Evolutionary conservation across 2,888 invertebrate species (phyloP).

Genomic region (Drosophila cracens): DNA sequence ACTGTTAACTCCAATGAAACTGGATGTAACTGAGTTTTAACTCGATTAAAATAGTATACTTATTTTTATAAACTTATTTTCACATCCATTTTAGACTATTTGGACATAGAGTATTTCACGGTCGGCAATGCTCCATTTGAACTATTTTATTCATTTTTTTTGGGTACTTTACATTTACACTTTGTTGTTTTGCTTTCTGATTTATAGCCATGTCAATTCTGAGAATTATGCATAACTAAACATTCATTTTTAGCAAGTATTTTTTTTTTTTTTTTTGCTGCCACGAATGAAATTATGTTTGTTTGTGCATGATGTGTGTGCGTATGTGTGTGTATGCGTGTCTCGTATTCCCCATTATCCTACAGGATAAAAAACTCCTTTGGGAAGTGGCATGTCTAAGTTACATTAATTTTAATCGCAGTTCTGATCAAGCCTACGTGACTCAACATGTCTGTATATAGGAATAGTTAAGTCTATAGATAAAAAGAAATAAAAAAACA

Average conservation of each 20-base stretch:
- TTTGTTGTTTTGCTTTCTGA: not conserved
- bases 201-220: constrained; percentile 14
- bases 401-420: constrained; percentile 17
- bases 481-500: not conserved
- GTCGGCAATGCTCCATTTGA: not conserved
- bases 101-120: not conserved
- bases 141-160: not conserved
- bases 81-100: not conserved
- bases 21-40: not conserved
- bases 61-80: not conserved
- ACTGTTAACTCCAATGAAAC: not conserved
- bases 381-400: constrained; percentile 32
- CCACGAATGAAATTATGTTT: not conserved
- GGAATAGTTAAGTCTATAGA: not conserved
- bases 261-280: not conserved
- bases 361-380: constrained; percentile 21
- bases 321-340: not conserved
- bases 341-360: constrained; percentile 2
- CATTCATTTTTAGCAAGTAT: not conserved
- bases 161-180: not conserved
- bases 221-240: constrained; percentile 11
- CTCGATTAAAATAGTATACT: not conserved
- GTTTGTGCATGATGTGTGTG: not conserved
- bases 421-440: constrained; percentile 4
- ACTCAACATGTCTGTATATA: constrained; percentile 1